phyloP scores from a whole-genome alignment of 2,113 vertebrate species.

The Dromas ardeola region DNA sequence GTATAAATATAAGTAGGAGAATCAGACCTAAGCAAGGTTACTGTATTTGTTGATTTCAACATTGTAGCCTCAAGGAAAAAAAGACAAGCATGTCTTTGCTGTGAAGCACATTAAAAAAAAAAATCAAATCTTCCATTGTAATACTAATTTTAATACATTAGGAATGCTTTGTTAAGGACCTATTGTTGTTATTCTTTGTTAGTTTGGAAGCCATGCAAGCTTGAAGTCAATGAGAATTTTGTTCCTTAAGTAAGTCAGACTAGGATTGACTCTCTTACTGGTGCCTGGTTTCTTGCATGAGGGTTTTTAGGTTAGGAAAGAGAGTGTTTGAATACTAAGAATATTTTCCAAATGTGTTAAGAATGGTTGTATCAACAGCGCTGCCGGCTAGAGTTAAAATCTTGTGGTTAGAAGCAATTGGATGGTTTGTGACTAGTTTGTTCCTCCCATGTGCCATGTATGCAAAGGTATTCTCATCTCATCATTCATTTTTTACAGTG shows the following conservation, averaged over 20 bases:
- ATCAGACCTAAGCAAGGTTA: not conserved
- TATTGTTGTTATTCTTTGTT: not conserved
- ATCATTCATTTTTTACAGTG: conserved; percentile 39
- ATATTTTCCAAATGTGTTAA: not conserved
- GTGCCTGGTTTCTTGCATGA: not conserved
- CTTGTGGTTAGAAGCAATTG: conserved; percentile 5
- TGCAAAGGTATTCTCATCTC: conserved; percentile 45
- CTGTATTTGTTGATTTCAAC: not conserved
- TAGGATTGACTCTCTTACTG: not conserved
- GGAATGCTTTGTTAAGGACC: not conserved
- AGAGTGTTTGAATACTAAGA: not conserved
- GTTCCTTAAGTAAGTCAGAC: not conserved
- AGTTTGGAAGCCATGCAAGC: not conserved
- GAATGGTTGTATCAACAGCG: not conserved
- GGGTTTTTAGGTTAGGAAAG: not conserved
- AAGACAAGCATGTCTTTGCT: not conserved
- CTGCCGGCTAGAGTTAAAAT: not conserved
- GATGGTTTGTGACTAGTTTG: not conserved
- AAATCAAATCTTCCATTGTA: not conserved
- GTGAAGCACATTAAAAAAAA: not conserved
- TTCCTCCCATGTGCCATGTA: not conserved
- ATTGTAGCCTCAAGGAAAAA: not conserved
- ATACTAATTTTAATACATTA: not conserved
- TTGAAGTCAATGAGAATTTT: not conserved
- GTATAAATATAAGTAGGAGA: not conserved